Evolutionary conservation across 2,888 invertebrate genomes (phyloP).

Genomic region (Rutpela maculata): DNA sequence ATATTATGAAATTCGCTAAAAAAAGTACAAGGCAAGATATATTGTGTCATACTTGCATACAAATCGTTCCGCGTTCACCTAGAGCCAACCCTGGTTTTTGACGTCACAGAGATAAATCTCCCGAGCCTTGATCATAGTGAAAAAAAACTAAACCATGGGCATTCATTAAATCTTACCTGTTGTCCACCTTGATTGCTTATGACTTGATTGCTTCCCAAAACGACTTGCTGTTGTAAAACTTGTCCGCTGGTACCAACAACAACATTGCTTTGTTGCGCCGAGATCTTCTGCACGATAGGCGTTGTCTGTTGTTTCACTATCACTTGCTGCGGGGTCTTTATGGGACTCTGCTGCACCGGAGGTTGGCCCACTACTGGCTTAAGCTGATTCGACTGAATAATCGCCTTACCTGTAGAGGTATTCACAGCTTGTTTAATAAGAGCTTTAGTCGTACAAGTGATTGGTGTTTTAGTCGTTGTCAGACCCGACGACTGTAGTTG

Average conservation of each 20-base stretch:
- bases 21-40: no score
- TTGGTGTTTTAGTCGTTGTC: conserved; percentile 70
- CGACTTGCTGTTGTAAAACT: conserved; percentile 70
- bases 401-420: conserved; percentile 66
- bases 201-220: conserved; percentile 71
- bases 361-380: conserved; percentile 53
- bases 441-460: conserved; percentile 64
- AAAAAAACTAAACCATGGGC: background rate
- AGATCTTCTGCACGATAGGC: conserved; percentile 72
- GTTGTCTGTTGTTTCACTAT: conserved; percentile 68
- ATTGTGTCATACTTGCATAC: no score
- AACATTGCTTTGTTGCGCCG: conserved; percentile 62
- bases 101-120: no score
- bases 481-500: conserved; percentile 75
- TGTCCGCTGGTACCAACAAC: conserved; percentile 72
- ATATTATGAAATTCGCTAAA: no score
- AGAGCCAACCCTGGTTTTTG: no score
- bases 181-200: conserved; percentile 73
- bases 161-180: conserved; percentile 63
- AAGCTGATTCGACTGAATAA: conserved; percentile 51
- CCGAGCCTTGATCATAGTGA: background rate
- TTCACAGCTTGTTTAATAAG: conserved; percentile 64
- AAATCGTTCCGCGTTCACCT: no score
- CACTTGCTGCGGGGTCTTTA: conserved; percentile 67
- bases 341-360: conserved; percentile 63